phyloP scores from a whole-genome alignment of 2,113 vertebrate species.

The Oreocharis arfaki region DNA sequence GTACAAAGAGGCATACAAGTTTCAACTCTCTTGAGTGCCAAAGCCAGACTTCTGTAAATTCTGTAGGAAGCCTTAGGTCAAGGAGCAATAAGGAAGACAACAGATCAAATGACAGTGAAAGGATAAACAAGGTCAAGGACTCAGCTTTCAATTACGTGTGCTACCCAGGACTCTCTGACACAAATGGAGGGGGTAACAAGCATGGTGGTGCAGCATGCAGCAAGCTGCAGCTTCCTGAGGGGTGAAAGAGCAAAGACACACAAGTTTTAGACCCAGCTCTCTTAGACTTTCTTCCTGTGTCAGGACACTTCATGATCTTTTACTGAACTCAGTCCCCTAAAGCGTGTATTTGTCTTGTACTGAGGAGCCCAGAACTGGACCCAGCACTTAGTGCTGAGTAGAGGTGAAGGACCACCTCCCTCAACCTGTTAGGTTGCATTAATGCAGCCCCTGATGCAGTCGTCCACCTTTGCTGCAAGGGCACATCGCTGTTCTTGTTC shows the following conservation, averaged over 20 bases:
- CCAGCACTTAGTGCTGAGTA: background rate
- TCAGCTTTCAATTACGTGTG: background rate
- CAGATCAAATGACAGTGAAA: background rate
- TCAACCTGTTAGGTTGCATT: background rate
- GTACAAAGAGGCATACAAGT: background rate
- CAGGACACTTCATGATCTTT: background rate
- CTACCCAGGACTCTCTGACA: background rate
- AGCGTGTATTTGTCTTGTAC: background rate
- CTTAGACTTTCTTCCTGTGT: background rate
- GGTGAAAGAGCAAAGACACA: background rate
- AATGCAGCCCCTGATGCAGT: background rate
- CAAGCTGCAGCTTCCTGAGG: background rate
- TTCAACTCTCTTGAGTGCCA: background rate
- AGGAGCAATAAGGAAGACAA: background rate
- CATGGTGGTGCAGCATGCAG: background rate
- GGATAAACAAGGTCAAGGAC: background rate
- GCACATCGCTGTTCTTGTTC: background rate
- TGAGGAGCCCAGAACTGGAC: background rate
- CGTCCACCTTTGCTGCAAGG: background rate
- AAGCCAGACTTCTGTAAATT: background rate
- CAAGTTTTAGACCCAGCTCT: background rate
- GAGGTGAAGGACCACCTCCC: background rate
- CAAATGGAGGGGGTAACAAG: background rate
- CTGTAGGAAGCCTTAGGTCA: background rate
- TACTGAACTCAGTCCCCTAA: background rate